Base-by-base conservation (phyloP, 2,888 invertebrate genomes). In the Scelioninae gen. 1 region DNA sequence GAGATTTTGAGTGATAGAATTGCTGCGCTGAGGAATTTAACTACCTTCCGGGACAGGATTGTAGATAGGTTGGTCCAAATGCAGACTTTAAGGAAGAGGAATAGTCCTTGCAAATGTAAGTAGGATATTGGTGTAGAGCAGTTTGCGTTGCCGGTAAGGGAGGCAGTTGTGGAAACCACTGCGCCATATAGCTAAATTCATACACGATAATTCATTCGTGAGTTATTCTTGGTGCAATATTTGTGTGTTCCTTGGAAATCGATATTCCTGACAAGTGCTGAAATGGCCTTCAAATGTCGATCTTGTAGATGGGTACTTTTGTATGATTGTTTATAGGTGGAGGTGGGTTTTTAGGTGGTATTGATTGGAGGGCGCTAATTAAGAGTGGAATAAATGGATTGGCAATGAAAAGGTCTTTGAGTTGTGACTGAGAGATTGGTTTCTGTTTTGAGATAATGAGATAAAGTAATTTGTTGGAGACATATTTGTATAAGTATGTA, bases 61-160 rank as follows among this genome's bases (percentile, higher is more conserved):
- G 34, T 47, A 13, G 53, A 65, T 45, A 71, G 56, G 53, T 65
- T 79, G 58, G 47, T 62, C 86, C 90, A 89, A 86, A 97, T 97
- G 97, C 97, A 97, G 95, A 97, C 97, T 91, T 94, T 97, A 93
- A 95, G 97, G 93, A 97, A 97, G 94, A 97, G 96, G 95, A 97
- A 97, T 92, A 97, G 97, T 94, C 97, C 97, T 93, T 96, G 96
- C 94, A 97, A 97, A 95, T 97, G 97, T 97, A 94, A 97, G 97
- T 97, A n/a, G 11, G 15, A 3, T 53, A 5, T 15, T 23, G 63
- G 63, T 58, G 51, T n/a, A 16, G 13, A 60, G 51, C 9, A 16
- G 13, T 51, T 65, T 43, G 31, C 15, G 7, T 40, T 75, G 58
- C 81, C 81, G 81, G 75, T 75, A 81, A 75, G 51, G 43, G 43